These are phyloP conservation scores for Ophraella communa DNA, from an alignment of 2,888 invertebrate species.

Conservation along the genomic window DNA sequence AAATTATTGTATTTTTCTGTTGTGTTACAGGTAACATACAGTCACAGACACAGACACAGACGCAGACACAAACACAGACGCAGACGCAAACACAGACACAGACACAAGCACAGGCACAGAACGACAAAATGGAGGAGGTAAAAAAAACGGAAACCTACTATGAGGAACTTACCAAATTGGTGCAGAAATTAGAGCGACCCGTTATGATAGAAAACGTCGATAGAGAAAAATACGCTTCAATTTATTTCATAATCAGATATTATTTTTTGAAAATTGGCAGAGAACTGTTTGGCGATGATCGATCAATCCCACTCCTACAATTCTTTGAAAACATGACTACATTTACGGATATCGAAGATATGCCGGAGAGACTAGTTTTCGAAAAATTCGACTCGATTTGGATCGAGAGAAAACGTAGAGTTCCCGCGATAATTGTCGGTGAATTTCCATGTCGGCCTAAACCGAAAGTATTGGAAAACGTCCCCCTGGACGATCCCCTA, in stretches of 20 bases:
- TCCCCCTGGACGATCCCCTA: conserved; percentile 30
- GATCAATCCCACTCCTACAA: background rate
- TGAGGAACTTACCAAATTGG: conserved; percentile 33
- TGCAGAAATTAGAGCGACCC: conserved; percentile 40
- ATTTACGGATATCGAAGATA: background rate
- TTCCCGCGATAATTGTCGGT: background rate
- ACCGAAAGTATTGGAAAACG: conserved; percentile 28
- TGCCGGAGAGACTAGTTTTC: conserved; percentile 38
- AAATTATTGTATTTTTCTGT: too few relatives aligned
- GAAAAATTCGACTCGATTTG: conserved; percentile 41
- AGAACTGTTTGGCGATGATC: conserved; percentile 28
- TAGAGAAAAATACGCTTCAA: conserved; percentile 37
- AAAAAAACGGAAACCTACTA: conserved; percentile 30
- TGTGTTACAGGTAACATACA: too few relatives aligned
- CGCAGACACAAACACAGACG: too few relatives aligned
- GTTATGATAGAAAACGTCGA: conserved; percentile 39
- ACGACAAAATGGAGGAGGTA: too few relatives aligned
- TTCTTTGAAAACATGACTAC: too few relatives aligned
- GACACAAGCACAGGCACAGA: too few relatives aligned
- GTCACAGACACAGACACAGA: too few relatives aligned
- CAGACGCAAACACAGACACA: too few relatives aligned
- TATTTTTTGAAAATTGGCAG: conserved; percentile 36
- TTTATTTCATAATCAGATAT: conserved; percentile 36
- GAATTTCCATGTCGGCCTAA: conserved; percentile 28
- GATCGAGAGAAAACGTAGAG: background rate